Conservation (phyloP, 2,888 invertebrate genomes). For the Thumatha senex region DNA sequence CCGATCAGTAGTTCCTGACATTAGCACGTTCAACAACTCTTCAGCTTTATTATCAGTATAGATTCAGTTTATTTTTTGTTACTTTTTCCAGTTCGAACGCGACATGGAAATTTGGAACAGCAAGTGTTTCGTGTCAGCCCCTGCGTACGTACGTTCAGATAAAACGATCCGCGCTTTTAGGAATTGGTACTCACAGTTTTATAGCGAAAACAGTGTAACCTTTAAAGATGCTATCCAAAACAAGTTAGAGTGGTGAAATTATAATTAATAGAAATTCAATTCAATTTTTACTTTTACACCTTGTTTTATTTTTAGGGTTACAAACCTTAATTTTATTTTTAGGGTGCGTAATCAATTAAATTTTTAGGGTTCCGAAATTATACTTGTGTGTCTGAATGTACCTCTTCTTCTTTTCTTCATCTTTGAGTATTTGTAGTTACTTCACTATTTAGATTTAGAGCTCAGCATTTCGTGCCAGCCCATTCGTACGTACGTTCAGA, state of each 20-base stretch:
- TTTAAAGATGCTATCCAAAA: constrained; percentile 57
- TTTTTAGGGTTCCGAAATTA: too few relatives aligned
- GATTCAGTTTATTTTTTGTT: too few relatives aligned
- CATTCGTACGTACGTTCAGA: constrained; percentile 91
- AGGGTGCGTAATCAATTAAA: too few relatives aligned
- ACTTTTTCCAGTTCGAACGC: constrained; percentile 87
- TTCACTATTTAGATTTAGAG: too few relatives aligned
- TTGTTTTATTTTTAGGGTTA: neutral
- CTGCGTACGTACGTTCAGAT: constrained; percentile 90
- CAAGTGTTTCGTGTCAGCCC: constrained; percentile 88
- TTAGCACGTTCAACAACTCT: too few relatives aligned
- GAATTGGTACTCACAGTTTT: constrained; percentile 94
- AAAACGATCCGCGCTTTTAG: constrained; percentile 88
- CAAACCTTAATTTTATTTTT: neutral
- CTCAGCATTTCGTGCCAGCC: constrained; percentile 87
- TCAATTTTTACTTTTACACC: too few relatives aligned
- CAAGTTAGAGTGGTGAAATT: constrained; percentile 30
- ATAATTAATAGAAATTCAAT: neutral
- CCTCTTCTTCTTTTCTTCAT: too few relatives aligned
- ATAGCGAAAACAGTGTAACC: constrained; percentile 86
- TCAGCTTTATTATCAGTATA: too few relatives aligned
- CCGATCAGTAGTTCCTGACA: too few relatives aligned
- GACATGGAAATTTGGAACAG: constrained; percentile 95
- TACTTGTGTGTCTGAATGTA: too few relatives aligned
- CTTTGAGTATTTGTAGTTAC: too few relatives aligned